Conservation (phyloP, 2,888 invertebrate genomes). For the Napeogenes sylphis region DNA sequence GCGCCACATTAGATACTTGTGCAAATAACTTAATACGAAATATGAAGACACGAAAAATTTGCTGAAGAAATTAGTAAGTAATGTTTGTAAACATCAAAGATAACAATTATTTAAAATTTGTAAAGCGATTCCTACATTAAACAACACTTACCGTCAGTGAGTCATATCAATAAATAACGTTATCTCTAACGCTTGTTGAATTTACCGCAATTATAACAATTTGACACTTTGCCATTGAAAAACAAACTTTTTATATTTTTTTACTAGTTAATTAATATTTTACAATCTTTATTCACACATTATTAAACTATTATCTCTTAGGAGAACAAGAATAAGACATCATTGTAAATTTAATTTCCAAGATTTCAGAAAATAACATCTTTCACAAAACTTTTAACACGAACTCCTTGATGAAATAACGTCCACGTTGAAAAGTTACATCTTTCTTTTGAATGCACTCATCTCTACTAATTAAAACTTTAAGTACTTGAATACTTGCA, state of each 20-base stretch:
- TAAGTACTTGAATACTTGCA: conserved; percentile 12
- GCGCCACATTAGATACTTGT: no score
- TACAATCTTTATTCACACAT: background rate
- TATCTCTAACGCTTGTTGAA: conserved; percentile 16
- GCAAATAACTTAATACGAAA: no score
- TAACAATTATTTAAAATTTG: no score
- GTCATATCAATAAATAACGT: conserved; percentile 19
- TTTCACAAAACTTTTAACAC: conserved; percentile 34
- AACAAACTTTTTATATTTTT: background rate
- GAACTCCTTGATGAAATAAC: conserved; percentile 30
- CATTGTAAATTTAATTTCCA: background rate
- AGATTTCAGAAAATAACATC: conserved; percentile 3
- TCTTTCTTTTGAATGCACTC: conserved; percentile 7
- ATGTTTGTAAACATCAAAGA: no score
- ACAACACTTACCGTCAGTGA: conserved; percentile 10
- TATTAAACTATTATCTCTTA: background rate
- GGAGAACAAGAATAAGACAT: background rate
- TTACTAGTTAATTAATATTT: background rate
- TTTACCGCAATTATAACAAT: conserved; percentile 22
- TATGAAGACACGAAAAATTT: no score
- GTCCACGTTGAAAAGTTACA: background rate
- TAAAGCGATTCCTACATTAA: background rate
- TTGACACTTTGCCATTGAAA: background rate
- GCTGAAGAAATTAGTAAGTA: no score
- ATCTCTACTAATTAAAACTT: conserved; percentile 29